Conservation (phyloP, 2,888 invertebrate species). For the Cantharis nigra region DNA sequence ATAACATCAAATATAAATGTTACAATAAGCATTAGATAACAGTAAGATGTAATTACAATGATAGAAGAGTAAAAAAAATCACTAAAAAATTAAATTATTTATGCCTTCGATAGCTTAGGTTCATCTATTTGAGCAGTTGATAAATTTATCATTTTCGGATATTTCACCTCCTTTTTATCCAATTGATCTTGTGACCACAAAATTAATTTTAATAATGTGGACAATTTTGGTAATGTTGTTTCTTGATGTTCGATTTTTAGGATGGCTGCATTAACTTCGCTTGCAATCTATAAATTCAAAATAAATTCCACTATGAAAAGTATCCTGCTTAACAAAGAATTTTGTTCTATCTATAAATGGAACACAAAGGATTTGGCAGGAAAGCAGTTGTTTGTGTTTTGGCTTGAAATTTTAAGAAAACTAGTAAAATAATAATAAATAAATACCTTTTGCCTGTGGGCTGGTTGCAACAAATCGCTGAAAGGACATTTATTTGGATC, state of each 20-base stretch:
- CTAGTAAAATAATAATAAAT: neutral
- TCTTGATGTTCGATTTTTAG: conserved; percentile 91
- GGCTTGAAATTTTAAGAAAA: neutral
- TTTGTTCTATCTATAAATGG: neutral
- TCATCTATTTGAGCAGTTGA: conserved; percentile 82
- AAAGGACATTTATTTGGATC: conserved; percentile 95
- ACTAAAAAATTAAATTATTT: conserved; percentile 57
- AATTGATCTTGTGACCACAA: conserved; percentile 96
- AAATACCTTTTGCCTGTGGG: conserved; percentile 88
- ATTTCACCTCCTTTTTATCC: conserved; percentile 92
- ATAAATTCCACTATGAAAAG: neutral
- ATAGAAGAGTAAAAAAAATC: neutral
- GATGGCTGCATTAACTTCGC: conserved; percentile 97
- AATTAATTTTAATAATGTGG: conserved; percentile 88
- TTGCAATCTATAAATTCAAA: conserved; percentile 74
- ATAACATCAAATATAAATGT: neutral
- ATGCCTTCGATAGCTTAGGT: conserved; percentile 49
- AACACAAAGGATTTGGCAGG: neutral
- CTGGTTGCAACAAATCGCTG: conserved; percentile 88
- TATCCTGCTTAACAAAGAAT: neutral
- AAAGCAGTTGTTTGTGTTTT: neutral
- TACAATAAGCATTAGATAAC: neutral
- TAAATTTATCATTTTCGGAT: conserved; percentile 93
- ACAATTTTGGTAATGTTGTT: conserved; percentile 87
- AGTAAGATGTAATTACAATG: neutral